These are phyloP conservation scores for Trematomus loennbergii DNA, from an alignment of 2,113 vertebrate genomes.

Conservation along the genomic window DNA sequence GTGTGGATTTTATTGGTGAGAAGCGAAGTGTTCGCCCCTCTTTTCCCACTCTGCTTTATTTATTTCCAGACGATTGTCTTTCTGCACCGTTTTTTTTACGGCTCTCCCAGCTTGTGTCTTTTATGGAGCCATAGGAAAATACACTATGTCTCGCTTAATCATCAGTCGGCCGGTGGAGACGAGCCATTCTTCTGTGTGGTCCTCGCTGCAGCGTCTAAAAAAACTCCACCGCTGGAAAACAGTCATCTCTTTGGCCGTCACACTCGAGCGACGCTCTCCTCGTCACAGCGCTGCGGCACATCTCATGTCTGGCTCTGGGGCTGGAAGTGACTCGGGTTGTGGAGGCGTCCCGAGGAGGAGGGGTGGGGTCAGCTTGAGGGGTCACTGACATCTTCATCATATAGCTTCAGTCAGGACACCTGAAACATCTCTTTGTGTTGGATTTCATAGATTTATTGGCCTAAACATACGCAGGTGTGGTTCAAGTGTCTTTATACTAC, in stretches of 20 bases:
- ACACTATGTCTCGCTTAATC: slow-evolving; percentile 79
- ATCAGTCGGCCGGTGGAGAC: slow-evolving; percentile 70
- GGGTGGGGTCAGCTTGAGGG: slow-evolving; percentile 25
- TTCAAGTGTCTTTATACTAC: slow-evolving; percentile 18
- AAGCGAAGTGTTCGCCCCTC: slow-evolving; percentile 43
- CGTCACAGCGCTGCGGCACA: slow-evolving; percentile 68
- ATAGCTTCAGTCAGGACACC: slow-evolving; percentile 23
- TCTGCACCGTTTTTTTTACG: slow-evolving; percentile 73
- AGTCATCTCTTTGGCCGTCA: slow-evolving; percentile 80
- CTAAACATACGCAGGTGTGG: slow-evolving; percentile 66
- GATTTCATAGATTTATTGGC: slow-evolving; percentile 67
- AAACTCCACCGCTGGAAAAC: slow-evolving; percentile 74
- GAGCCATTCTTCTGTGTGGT: slow-evolving; percentile 83
- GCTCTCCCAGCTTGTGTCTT: slow-evolving; percentile 76
- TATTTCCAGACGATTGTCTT: slow-evolving; percentile 75
- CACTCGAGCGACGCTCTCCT: slow-evolving; percentile 68
- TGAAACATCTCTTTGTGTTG: slow-evolving; percentile 44
- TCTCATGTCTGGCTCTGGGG: slow-evolving; percentile 59
- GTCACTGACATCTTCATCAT: slow-evolving; percentile 44
- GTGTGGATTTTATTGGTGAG: slow-evolving; percentile 54
- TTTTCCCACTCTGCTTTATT: slow-evolving; percentile 71
- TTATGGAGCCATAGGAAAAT: slow-evolving; percentile 81
- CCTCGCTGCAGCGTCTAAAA: slow-evolving; percentile 57
- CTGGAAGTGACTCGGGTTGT: slow-evolving; percentile 35
- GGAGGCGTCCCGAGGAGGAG: slow-evolving; percentile 40